These are phyloP conservation scores for Xenus cinereus DNA, from an alignment of 2,113 vertebrate species.

Conservation along the genomic window DNA sequence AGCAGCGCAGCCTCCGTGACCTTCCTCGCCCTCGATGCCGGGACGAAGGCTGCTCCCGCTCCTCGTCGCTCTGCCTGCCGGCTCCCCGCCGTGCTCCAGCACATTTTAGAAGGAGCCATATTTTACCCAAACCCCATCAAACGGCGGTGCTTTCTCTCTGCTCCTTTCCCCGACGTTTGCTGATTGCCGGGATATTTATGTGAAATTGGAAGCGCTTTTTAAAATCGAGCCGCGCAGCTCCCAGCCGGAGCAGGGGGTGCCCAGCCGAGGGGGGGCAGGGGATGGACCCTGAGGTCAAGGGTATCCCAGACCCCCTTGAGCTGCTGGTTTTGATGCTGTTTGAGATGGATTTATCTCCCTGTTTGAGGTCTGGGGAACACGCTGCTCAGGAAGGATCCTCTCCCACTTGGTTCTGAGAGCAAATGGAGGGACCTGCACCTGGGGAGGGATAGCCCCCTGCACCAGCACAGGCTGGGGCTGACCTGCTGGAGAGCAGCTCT, in stretches of 20 bases:
- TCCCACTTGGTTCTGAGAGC: neutral
- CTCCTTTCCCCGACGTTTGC: conserved; percentile 18
- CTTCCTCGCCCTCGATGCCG: neutral
- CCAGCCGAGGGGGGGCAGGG: neutral
- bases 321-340: neutral
- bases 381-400: neutral
- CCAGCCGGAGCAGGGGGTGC: neutral
- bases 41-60: neutral
- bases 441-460: no score
- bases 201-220: neutral
- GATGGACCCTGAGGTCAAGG: neutral
- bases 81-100: neutral
- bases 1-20: neutral
- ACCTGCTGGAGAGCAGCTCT: no score
- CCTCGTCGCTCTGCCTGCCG: neutral
- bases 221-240: neutral
- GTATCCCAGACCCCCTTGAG: fast-evolving
- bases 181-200: conserved; percentile 33
- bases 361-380: neutral
- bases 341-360: neutral
- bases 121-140: conserved; percentile 16
- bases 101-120: neutral
- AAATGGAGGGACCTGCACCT: no score
- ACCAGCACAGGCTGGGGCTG: no score
- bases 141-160: neutral